Conservation (phyloP, 2,888 invertebrate genomes). For the Spicauda simplicius region DNA sequence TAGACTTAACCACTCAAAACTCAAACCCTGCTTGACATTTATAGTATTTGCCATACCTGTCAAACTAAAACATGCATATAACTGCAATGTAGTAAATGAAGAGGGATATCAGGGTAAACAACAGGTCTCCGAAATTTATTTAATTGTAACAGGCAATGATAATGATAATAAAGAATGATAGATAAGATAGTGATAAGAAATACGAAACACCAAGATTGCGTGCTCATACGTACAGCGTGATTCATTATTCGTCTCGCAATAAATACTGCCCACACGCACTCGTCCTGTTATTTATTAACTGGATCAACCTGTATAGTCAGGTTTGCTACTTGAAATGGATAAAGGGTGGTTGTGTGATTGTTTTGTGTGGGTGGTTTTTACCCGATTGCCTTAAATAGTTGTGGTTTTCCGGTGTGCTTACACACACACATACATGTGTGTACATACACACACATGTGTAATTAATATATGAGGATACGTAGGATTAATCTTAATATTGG, state of each 20-base stretch:
- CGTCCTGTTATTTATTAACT: slow-evolving; percentile 40
- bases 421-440: too few relatives aligned
- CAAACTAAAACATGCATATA: too few relatives aligned
- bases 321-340: slow-evolving; percentile 12
- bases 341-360: background rate
- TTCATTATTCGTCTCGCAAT: slow-evolving; percentile 41
- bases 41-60: too few relatives aligned
- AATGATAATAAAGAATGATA: slow-evolving; percentile 9
- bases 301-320: slow-evolving; percentile 20
- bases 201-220: slow-evolving; percentile 31
- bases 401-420: too few relatives aligned
- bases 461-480: too few relatives aligned
- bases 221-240: slow-evolving; percentile 32
- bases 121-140: too few relatives aligned
- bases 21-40: too few relatives aligned
- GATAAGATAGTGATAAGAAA: slow-evolving; percentile 13
- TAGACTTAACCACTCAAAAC: too few relatives aligned
- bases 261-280: slow-evolving; percentile 45
- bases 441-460: too few relatives aligned
- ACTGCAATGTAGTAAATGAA: too few relatives aligned
- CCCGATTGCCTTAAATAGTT: background rate
- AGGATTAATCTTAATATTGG: too few relatives aligned
- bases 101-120: too few relatives aligned
- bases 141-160: background rate
- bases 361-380: background rate